Evolutionary conservation across 2,113 vertebrate genomes (phyloP), one percentile per base, ranked within the genome.

Genomic region (Sinocyclocheilus grahami): DNA sequence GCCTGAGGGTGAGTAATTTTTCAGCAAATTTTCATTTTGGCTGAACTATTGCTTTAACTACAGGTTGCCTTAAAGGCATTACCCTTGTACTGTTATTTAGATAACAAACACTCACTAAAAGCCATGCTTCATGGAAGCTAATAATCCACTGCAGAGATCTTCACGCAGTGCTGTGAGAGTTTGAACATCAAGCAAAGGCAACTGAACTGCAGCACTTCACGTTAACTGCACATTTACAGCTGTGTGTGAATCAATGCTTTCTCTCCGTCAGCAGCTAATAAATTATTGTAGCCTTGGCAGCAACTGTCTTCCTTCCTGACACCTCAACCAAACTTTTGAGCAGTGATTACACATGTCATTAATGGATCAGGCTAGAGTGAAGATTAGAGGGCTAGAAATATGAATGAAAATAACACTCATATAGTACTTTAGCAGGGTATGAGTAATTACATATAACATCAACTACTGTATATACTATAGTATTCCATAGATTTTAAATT

Each of bases 211-310:
- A 74, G 69, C 80, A 63, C 78, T 78, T 81, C 78, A 84, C 51
- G 6, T 86, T 87, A 78, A 69, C 82, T 85, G 62, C 67, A 74
- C 82, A 84, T 89, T 89, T 85, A 87, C 62, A 42, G 76, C 27
- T 67, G 77, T 51, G 78, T 78, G 72, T 85, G 88, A 87, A 87
- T 89, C 88, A 89, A 87, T 55, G 24, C 86, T 89, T 85, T 89
- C 78, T 78, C 77, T 72, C 82, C 86, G 88, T 89, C 88, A 89
- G 88, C 85, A 89, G 16, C 77, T 37, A 39, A 87, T 89, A 89
- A 65, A 87, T 53, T 74, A 82, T 85, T 71, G 60, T 71, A 58
- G 39, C 53, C 78, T 60, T 85, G 11, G 42, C 72, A 89, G 12
- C 83, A 82, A 83, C 74, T 69, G 46, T 84, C 81, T 60, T 75